Evolutionary conservation across 2,113 vertebrate species (phyloP).

Genomic region (Elephantulus edwardii): DNA sequence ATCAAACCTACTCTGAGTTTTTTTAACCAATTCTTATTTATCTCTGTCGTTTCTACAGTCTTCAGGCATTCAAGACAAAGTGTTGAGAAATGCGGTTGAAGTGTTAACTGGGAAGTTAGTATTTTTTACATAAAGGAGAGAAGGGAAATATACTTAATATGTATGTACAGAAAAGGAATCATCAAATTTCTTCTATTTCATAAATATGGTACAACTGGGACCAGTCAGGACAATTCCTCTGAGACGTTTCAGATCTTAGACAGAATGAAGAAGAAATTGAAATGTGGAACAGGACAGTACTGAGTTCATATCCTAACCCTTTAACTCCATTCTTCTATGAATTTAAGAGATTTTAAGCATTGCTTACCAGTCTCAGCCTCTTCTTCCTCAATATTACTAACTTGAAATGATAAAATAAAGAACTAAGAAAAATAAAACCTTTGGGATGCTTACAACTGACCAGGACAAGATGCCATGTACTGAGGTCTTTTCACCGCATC

Average conservation of each 20-base stretch:
- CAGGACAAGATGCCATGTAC: neutral
- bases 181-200: neutral
- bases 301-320: neutral
- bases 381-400: neutral
- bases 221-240: neutral
- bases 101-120: too few species aligned
- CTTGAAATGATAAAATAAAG: too few species aligned
- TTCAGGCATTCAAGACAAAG: neutral
- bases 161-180: neutral
- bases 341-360: neutral
- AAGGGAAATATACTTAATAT: neutral
- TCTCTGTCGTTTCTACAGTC: neutral
- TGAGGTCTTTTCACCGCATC: neutral
- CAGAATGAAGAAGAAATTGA: neutral
- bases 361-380: neutral
- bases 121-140: neutral
- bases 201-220: neutral
- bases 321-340: too few species aligned
- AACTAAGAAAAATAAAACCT: neutral
- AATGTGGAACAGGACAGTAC: neutral
- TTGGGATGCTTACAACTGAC: neutral
- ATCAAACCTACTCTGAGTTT: neutral
- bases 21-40: neutral
- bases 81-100: neutral
- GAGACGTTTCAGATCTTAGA: neutral